Conservation (phyloP, 2,888 invertebrate genomes). For the Flabesymbios commensalis region DNA sequence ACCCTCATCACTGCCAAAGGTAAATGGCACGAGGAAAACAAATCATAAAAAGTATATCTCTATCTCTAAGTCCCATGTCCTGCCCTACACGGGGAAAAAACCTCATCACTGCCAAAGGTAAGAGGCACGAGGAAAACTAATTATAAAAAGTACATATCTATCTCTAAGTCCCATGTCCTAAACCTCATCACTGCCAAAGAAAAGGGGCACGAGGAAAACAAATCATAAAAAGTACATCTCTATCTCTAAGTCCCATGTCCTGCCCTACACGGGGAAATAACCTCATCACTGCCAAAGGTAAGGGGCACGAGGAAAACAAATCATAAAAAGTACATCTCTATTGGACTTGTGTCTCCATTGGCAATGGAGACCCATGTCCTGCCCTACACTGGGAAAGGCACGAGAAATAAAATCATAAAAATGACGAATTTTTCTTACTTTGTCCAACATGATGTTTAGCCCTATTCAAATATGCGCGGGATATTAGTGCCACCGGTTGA, state of each 20-base stretch:
- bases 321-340: background rate
- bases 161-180: conserved; percentile 62
- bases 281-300: conserved; percentile 64
- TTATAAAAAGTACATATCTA: background rate
- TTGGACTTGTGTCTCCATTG: conserved; percentile 30
- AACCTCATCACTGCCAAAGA: conserved; percentile 64
- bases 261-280: conserved; percentile 60
- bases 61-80: conserved; percentile 64
- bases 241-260: background rate
- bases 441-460: too few species aligned
- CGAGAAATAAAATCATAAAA: background rate
- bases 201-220: conserved; percentile 29
- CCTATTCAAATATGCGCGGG: too few species aligned
- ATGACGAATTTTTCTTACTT: background rate
- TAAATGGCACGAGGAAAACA: conserved; percentile 30
- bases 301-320: background rate
- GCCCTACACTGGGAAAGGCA: conserved; percentile 64
- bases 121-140: background rate
- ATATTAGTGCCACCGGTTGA: too few species aligned
- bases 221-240: background rate
- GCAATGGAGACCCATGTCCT: conserved; percentile 65
- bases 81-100: conserved; percentile 64
- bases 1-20: conserved; percentile 64
- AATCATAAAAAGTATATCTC: background rate
- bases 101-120: conserved; percentile 64